Evolutionary conservation across 2,888 invertebrate genomes (phyloP).

Genomic region (Gastrophysa polygoni): DNA sequence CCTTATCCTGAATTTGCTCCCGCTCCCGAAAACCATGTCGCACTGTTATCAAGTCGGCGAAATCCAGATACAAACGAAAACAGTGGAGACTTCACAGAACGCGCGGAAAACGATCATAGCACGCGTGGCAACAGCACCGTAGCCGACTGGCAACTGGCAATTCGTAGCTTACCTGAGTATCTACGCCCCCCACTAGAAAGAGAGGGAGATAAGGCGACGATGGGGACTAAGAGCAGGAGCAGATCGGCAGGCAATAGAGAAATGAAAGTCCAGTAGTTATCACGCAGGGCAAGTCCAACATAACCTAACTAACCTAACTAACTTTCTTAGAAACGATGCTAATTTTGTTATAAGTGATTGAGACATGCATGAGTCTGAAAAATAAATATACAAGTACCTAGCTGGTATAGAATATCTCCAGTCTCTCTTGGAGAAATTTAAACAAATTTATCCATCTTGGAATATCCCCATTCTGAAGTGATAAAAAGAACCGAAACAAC

Average conservation of each 20-base stretch:
- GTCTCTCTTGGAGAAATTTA: too few relatives aligned
- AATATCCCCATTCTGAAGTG: too few relatives aligned
- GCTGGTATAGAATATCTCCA: too few relatives aligned
- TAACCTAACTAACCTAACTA: too few relatives aligned
- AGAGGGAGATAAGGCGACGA: slow-evolving; percentile 27
- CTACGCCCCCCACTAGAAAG: slow-evolving; percentile 43
- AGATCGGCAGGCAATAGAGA: slow-evolving; percentile 47
- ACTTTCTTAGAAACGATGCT: too few relatives aligned
- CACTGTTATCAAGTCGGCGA: slow-evolving; percentile 37
- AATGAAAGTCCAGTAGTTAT: too few relatives aligned
- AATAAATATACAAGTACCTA: too few relatives aligned
- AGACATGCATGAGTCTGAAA: too few relatives aligned
- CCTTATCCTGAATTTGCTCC: slow-evolving; percentile 63
- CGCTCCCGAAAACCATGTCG: slow-evolving; percentile 57
- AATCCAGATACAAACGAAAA: slow-evolving; percentile 38
- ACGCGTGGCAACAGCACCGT: slow-evolving; percentile 30
- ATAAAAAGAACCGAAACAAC: too few relatives aligned
- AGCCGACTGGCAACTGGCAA: slow-evolving; percentile 49
- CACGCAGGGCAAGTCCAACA: too few relatives aligned
- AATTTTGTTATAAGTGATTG: too few relatives aligned
- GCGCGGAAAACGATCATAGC: slow-evolving; percentile 35
- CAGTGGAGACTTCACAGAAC: slow-evolving; percentile 32
- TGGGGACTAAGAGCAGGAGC: slow-evolving; percentile 27
- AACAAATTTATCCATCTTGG: too few relatives aligned
- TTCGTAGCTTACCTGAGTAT: slow-evolving; percentile 45